Percentiles rank a stretch among this genome's conserved stretches.
These are phyloP conservation scores for Enteromius afrohamiltoni DNA, from an alignment of 2,797 vertebrate genomes.

Conservation along the genomic window DNA sequence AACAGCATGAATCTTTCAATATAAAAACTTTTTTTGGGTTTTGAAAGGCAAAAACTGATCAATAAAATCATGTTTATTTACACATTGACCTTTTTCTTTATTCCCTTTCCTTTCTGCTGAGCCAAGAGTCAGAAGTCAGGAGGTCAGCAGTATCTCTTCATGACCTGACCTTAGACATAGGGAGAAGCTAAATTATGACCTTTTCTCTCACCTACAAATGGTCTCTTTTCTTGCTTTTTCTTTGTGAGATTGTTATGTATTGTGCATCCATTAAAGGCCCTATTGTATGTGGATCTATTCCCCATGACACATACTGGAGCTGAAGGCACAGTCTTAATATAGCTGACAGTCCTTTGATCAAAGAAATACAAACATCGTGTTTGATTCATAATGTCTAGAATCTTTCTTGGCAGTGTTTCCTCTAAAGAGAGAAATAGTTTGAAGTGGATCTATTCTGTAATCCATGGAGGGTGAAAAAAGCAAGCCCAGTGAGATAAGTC, in stretches of 20 bases:
- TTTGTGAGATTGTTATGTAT: not conserved
- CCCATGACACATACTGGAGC: not conserved
- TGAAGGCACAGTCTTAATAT: not conserved
- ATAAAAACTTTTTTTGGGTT: not conserved
- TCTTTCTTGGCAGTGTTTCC: conserved; percentile 1
- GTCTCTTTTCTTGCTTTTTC: not conserved
- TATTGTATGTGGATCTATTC: not conserved
- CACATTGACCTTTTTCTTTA: conserved; percentile 29
- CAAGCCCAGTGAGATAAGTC: conserved; percentile 12
- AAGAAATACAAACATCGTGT: conserved; percentile 2
- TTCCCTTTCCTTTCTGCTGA: conserved; percentile 67
- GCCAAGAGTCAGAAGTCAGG: conserved; percentile 64
- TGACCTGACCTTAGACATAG: conserved; percentile 9
- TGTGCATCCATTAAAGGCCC: not conserved
- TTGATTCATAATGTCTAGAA: conserved; percentile 7
- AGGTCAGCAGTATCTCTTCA: conserved; percentile 46
- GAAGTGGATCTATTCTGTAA: conserved; percentile 20
- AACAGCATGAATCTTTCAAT: not conserved
- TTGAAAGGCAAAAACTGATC: not conserved
- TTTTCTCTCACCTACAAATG: conserved; percentile 17
- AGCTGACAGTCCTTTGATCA: not conserved
- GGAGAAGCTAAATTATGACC: not conserved
- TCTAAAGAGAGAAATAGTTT: conserved; percentile 31
- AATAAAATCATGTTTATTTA: conserved; percentile 26
- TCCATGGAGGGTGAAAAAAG: conserved; percentile 27